Evolutionary conservation across 2,113 vertebrate genomes (phyloP).

Genomic region (Oplegnathus fasciatus): DNA sequence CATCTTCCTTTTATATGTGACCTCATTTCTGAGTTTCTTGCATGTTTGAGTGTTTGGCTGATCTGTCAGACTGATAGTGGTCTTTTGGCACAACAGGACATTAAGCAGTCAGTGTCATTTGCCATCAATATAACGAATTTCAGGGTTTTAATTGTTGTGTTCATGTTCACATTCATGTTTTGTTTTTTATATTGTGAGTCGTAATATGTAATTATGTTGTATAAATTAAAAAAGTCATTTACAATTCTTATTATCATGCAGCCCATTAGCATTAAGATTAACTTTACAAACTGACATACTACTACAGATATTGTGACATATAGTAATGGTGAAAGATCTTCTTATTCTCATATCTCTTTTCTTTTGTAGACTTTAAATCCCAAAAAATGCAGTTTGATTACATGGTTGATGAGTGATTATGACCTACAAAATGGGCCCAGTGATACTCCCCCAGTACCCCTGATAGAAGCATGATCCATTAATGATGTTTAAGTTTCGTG

Average conservation of each 20-base stretch:
- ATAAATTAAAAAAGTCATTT: background rate
- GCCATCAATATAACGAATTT: background rate
- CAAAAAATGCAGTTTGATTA: no score
- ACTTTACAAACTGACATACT: background rate
- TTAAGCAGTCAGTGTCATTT: background rate
- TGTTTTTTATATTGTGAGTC: background rate
- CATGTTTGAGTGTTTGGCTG: slow-evolving; percentile 11
- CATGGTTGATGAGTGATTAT: background rate
- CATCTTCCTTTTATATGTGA: slow-evolving; percentile 24
- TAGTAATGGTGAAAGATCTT: no score
- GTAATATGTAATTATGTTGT: background rate
- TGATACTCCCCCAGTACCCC: no score
- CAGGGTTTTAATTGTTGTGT: background rate
- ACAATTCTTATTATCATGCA: background rate
- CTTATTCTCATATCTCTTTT: no score
- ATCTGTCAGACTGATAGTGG: background rate
- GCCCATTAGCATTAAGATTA: background rate
- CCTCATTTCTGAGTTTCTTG: slow-evolving; percentile 11
- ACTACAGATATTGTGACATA: no score
- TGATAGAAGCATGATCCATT: no score
- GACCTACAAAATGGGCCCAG: background rate
- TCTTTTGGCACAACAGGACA: background rate
- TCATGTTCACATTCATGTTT: background rate
- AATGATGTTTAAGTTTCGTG: no score
- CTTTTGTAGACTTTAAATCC: no score